Evolutionary conservation across 2,888 invertebrate species (phyloP), one percentile per base, ranked within the genome.

Genomic region (Eupithecia tripunctaria): DNA sequence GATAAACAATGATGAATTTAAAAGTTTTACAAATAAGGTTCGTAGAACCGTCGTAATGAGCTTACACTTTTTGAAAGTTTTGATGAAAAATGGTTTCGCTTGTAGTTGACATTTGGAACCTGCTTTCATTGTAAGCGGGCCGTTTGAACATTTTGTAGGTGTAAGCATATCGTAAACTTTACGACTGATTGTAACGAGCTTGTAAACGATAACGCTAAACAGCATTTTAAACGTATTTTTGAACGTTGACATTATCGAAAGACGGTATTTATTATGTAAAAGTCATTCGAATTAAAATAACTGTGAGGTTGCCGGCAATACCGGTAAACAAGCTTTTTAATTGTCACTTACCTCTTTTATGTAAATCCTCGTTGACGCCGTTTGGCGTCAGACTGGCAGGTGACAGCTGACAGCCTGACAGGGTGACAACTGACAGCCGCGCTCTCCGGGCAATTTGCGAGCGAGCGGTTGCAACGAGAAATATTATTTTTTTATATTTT

Each of bases 321-420:
- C 67, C 67, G 72, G 74, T 76, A 65, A 83, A 85, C 86, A 84
- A 82, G 81, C 83, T 84, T 87, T 89, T 88, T 89, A 89, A 89
- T 89, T 89, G 89, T 89, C 89, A 89, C 84, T 88, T 88, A 87
- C 85, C 87, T 88, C 87, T 89, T 89, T 89, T 91, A 93, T 91
- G 93, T 90, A 89, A 91, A 91, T 92, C 89, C 87, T 85, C 84
- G 89, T 82, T 84, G 88, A 84, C 87, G 84, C 84, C 83, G 84
- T 83, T 84, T 85, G 83, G 85, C 67, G 74, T 72, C 74, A 72
- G 69, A 10, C 38, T 88, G 89, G 89, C 91, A 86, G 18, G 74
- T 85, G 89, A 87, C 89, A 86, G 82, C 75, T 86, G 91, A 75
- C 74, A 75, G 82, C 80, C 82, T 86, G 91, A 91, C 90, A 87